Conservation (phyloP, 2,113 vertebrate species). For the Felis chaus region DNA sequence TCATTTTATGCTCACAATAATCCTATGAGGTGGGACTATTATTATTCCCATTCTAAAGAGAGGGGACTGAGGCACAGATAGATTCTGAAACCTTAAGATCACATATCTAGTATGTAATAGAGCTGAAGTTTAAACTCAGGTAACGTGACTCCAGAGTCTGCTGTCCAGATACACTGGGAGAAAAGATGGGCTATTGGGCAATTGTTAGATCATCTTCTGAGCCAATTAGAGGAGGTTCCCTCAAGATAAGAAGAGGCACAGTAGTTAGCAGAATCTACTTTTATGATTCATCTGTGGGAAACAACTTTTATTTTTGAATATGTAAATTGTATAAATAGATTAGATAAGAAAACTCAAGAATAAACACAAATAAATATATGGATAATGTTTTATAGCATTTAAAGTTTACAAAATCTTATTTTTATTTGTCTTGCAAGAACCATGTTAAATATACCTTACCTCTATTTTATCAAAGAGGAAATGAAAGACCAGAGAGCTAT, state of each 20-base stretch:
- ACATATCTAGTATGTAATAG: not conserved
- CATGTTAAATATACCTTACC: not conserved
- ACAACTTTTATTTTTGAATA: conserved; percentile 33
- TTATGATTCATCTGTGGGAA: not conserved
- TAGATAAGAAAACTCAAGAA: not conserved
- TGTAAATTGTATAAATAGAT: not conserved
- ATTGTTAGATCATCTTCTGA: not conserved
- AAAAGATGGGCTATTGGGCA: not conserved
- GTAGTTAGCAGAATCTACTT: not conserved
- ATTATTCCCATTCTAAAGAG: conserved; percentile 29
- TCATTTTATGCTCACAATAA: conserved; percentile 21
- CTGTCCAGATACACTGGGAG: not conserved
- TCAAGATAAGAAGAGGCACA: not conserved
- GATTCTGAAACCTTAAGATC: not conserved
- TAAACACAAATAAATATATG: not conserved
- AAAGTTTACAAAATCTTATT: not conserved
- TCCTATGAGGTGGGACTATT: not conserved
- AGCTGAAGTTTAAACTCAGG: conserved; percentile 2
- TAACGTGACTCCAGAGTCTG: not conserved
- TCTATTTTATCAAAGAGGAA: not conserved
- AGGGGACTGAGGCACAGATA: conserved; percentile 2
- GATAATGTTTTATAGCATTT: not conserved
- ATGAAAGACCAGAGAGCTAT: not conserved
- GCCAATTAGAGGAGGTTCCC: not conserved
- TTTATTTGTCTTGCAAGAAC: not conserved